A percentile compares a stretch with the other conserved stretches of the same genome.
Evolutionary conservation across 2,797 vertebrate genomes (phyloP).

Genomic region (Alca torda): DNA sequence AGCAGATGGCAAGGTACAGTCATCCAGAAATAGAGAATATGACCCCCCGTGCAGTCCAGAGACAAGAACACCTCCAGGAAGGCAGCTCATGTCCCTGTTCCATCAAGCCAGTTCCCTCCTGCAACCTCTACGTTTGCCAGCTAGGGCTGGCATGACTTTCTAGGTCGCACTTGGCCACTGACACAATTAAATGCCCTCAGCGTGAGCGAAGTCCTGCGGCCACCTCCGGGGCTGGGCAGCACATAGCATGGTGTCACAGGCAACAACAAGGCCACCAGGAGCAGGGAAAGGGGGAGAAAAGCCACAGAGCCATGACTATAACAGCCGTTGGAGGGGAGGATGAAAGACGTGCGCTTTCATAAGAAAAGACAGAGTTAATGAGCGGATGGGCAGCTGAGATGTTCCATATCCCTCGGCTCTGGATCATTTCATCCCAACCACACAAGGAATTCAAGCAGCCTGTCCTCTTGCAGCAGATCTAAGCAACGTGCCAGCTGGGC

Average conservation of each 20-base stretch:
- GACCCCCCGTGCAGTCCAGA: background rate
- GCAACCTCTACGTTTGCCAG: background rate
- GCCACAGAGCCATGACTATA: background rate
- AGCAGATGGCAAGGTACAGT: background rate
- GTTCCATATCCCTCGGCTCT: background rate
- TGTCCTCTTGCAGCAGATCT: background rate
- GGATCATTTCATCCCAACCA: slow-evolving; percentile 6
- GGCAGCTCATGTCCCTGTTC: background rate
- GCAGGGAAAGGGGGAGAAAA: background rate
- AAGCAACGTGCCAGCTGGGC: slow-evolving; percentile 10
- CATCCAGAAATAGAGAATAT: background rate
- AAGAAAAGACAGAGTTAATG: background rate
- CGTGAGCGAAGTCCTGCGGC: background rate
- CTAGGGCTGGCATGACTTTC: background rate
- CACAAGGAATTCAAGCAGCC: background rate
- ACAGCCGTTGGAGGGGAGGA: background rate
- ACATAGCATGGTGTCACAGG: background rate
- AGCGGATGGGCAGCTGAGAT: background rate
- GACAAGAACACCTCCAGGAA: background rate
- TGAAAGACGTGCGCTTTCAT: background rate
- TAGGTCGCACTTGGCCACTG: background rate
- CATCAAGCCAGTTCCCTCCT: background rate
- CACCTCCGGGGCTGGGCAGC: background rate
- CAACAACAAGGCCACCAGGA: background rate
- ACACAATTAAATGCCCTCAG: background rate